Evolutionary conservation across 2,797 vertebrate genomes (phyloP).

Genomic region (Micropoecilia bifurca): DNA sequence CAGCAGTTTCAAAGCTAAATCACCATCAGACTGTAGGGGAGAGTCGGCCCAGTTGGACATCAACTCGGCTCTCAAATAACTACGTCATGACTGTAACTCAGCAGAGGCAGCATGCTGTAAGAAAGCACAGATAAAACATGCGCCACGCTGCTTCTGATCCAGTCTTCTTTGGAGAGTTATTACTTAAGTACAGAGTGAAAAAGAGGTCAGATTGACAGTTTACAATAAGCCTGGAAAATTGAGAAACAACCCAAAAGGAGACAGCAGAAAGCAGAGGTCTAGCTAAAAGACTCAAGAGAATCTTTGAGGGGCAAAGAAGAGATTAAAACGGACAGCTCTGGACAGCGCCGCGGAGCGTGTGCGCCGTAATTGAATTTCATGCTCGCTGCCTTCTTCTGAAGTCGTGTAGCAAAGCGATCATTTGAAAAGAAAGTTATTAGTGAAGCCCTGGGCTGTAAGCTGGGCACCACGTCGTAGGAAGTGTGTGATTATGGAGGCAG

Average conservation of each 20-base stretch:
- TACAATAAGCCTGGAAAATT: background rate
- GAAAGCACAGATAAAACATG: conserved; percentile 7
- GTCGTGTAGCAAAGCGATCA: conserved; percentile 93
- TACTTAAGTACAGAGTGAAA: background rate
- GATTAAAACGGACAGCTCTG: conserved; percentile 87
- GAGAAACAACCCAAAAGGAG: background rate
- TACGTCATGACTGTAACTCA: background rate
- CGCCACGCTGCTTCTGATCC: background rate
- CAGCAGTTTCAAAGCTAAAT: background rate
- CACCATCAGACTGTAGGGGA: background rate
- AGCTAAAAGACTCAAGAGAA: conserved; percentile 63
- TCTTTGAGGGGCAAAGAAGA: conserved; percentile 68
- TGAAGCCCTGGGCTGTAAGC: conserved; percentile 74
- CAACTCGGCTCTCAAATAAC: background rate
- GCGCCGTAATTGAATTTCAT: conserved; percentile 95
- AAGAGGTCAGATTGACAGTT: background rate
- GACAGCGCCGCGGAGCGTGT: conserved; percentile 85
- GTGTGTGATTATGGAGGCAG: conserved; percentile 78
- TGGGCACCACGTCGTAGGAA: conserved; percentile 74
- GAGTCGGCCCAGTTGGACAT: conserved; percentile 3
- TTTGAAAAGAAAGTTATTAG: conserved; percentile 90
- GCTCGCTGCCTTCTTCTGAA: conserved; percentile 92
- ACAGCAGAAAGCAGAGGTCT: conserved; percentile 35
- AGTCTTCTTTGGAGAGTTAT: background rate
- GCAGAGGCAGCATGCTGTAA: background rate